These are phyloP conservation scores for Asarcornis scutulata DNA, from an alignment of 2,113 vertebrate genomes.

Conservation along the genomic window DNA sequence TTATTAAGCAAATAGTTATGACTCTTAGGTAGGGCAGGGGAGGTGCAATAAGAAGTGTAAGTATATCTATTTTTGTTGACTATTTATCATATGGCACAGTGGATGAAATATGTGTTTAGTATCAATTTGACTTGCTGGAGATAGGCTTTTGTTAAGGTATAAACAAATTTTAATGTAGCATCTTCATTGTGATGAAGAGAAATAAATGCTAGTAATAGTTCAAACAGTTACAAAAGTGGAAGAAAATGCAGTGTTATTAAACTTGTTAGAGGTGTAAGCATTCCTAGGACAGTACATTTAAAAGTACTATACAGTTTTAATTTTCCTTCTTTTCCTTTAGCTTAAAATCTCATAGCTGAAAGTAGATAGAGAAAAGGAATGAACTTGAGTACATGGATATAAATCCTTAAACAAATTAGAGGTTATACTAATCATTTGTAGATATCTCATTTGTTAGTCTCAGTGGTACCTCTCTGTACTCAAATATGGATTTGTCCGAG, in stretches of 20 bases:
- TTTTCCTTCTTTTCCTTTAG: not conserved
- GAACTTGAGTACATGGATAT: not conserved
- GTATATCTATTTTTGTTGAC: slow-evolving; percentile 22
- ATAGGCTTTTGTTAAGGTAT: not conserved
- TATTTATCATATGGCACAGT: not conserved
- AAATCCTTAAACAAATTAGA: slow-evolving; percentile 45
- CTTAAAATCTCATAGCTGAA: not conserved
- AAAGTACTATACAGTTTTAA: not conserved
- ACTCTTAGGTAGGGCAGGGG: slow-evolving; percentile 33
- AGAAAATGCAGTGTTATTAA: not conserved
- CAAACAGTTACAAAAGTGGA: not conserved
- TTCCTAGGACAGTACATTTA: not conserved
- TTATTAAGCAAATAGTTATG: slow-evolving; percentile 44
- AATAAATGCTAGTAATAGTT: not conserved
- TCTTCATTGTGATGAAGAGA: not conserved
- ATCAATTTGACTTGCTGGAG: not conserved
- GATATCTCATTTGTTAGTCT: slow-evolving; percentile 67
- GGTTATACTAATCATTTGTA: slow-evolving; percentile 23
- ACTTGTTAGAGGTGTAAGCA: not conserved
- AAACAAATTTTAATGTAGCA: not conserved
- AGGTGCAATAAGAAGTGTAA: slow-evolving; percentile 17
- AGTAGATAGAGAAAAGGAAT: not conserved
- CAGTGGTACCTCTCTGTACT: slow-evolving; percentile 39
- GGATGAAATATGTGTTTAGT: not conserved
- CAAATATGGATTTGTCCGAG: slow-evolving; percentile 60